Evolutionary conservation across 2,113 vertebrate species (phyloP), one percentile per base, ranked within the genome.

Genomic region (Caracal caracal): DNA sequence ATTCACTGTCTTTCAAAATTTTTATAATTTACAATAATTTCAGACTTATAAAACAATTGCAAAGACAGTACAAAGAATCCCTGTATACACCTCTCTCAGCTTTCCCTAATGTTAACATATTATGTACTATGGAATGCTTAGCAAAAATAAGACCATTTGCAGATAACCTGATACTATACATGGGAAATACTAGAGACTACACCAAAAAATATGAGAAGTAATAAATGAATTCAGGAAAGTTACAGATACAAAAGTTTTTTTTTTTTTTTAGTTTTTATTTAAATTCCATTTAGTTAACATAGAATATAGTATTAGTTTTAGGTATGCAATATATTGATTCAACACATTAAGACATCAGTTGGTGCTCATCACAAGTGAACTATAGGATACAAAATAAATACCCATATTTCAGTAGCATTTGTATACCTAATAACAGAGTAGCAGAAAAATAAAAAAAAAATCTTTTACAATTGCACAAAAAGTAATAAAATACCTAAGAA

Each of bases 11-110:
- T 82, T 40, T 49, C 66, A 43, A 28, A n/a, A 9, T 10, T 47
- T 65, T 88, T 63, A 43, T 30, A 11, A 33, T 12, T 43, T 75
- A 24, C 82, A 63, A 9, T 91, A 30, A 86, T 65, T 86, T 95
- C 63, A 70, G 9, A 92, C 53, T 86, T 35, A 61, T 4, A 43
- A 1, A 63, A 90, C 12, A 47, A 16, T 59, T 59, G 7, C 26
- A 53, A 70, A 59, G 10, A 35, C 37, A 79, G 35, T 71, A 40
- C 0, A 71, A 6, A 24, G 15, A 24, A 26, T 40, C 85, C 28
- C 13, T 24, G 9, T 53, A 17, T 65, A 53, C 4, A 0, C 10
- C 51, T 40, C 26, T 43, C 19, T 22, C 7, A 37, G 10, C 0
- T 40, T 89, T 11, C 28, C 24, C 6, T 37, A 51, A 43, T 51